Evolutionary conservation across 2,113 vertebrate species (phyloP).

Genomic region (Passer domesticus): DNA sequence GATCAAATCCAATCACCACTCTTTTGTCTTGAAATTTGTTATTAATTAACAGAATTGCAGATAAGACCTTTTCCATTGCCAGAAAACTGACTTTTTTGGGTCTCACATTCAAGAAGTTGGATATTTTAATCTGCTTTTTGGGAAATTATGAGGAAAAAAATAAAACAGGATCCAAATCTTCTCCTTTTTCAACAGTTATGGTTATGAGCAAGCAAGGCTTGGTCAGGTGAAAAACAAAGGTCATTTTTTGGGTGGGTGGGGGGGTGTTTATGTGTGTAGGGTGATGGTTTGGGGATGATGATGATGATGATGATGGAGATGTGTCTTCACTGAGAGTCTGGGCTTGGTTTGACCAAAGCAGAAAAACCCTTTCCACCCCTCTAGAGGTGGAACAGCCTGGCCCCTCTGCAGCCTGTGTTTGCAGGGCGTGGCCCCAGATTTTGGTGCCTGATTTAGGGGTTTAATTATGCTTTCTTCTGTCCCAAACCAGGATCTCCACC

Average conservation of each 20-base stretch:
- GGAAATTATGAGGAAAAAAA: neutral
- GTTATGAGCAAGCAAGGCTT: neutral
- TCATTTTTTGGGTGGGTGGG: rapidly evolving
- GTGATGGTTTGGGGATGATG: neutral
- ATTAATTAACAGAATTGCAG: constrained; percentile 36
- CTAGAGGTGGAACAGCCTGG: neutral
- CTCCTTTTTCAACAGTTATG: neutral
- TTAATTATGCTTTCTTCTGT: neutral
- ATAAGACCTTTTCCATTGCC: constrained; percentile 17
- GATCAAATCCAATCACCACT: neutral
- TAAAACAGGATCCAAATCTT: neutral
- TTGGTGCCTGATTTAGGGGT: neutral
- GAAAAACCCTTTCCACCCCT: neutral
- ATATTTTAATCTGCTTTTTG: neutral
- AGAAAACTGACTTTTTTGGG: neutral
- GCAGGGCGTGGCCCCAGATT: neutral
- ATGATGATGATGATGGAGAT: neutral
- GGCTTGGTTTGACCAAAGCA: neutral
- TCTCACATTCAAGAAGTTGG: neutral
- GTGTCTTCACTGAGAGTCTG: neutral
- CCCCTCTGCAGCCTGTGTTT: neutral
- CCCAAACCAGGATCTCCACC: neutral
- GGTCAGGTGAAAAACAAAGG: neutral
- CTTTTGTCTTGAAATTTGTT: constrained; percentile 29
- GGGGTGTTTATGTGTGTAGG: neutral